Percentiles rank a stretch among this genome's conserved stretches.
phyloP scores from a whole-genome alignment of 1,140 invertebrate genomes.

The Periplaneta americana region DNA sequence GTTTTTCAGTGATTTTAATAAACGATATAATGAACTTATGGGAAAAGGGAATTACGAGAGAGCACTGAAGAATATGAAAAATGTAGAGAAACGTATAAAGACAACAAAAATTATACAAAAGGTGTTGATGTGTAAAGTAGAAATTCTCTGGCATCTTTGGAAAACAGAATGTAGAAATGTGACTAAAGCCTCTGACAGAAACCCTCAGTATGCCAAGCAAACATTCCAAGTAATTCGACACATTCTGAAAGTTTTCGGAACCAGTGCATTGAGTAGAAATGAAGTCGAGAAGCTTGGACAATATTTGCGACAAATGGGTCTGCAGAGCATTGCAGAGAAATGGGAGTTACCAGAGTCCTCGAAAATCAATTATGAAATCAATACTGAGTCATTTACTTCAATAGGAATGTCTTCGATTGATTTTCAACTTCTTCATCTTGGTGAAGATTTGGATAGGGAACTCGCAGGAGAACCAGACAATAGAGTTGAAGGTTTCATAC shows the following conservation, averaged over 20 bases:
- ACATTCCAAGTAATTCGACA: not conserved
- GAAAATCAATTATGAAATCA: not conserved
- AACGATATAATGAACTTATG: not conserved
- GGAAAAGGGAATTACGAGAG: not conserved
- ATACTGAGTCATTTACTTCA: not conserved
- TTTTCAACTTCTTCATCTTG: constrained; percentile 22
- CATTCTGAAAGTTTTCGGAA: not conserved
- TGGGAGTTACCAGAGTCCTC: constrained; percentile 11
- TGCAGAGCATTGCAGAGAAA: constrained; percentile 15
- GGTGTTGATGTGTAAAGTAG: constrained; percentile 7
- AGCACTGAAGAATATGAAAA: not conserved
- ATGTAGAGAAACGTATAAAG: not conserved
- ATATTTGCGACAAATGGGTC: constrained; percentile 15
- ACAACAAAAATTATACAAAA: not conserved
- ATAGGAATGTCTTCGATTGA: constrained; percentile 15
- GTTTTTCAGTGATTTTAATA: not conserved
- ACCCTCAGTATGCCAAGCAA: not conserved
- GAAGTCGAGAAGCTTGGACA: not conserved
- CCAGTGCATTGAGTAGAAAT: not conserved
- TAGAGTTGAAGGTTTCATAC: constrained; percentile 21
- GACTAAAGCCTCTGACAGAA: no score
- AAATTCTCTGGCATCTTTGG: no score
- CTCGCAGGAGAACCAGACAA: constrained; percentile 12
- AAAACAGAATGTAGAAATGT: no score
- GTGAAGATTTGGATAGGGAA: constrained; percentile 19